Evolutionary conservation across 2,113 vertebrate species (phyloP), one percentile per base, ranked within the genome.

Genomic region (Ondatra zibethicus): DNA sequence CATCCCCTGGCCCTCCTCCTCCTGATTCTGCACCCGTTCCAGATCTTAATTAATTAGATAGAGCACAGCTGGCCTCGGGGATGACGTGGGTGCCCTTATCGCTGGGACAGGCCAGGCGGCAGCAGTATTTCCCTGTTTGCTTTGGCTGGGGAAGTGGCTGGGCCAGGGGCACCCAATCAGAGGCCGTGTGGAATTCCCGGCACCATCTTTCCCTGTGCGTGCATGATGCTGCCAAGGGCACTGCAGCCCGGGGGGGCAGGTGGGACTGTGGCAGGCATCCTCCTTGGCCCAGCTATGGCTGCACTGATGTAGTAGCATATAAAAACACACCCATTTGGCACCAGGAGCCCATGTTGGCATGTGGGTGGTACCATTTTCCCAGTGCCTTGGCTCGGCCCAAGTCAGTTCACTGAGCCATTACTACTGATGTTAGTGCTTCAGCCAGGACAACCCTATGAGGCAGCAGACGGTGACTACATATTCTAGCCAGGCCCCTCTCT

Each of bases 51-150:
- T 90, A 65, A 58, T 33, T 72, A 61, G 96, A 97, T 1, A 13
- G 66, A 55, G 80, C 19, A 45, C 94, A 88, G 90, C 93, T 95
- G 93, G 92, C 93, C 84, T 16, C 8, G 3, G 58, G 93, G 76
- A 11, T n/a, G 78, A 19, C 29, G 1, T 23, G 0, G 61, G 52
- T 0, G 11, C 70, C 39, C 88, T 88, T 29, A 85, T 66, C 42
- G 0, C 23, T 0, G 4, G 29, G 66, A 7, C 47, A 3, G 86
- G 63, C 70, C 11, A 10, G 80, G 85, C 68, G 27, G 92, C 52
- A 70, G 82, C 73, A 65, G 90, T 47, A 10, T 88, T 86, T 91
- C 89, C 78, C 72, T 95, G 47, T 96, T 95, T 65, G 89, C 88
- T 88, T 91, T 94, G 96, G 94, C 96, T 70, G 47, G 47, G 63